A percentile compares a stretch with the other conserved stretches of the same genome.
Evolutionary conservation across 2,888 invertebrate genomes (phyloP).

Genomic region (Electrophaes corylata): DNA sequence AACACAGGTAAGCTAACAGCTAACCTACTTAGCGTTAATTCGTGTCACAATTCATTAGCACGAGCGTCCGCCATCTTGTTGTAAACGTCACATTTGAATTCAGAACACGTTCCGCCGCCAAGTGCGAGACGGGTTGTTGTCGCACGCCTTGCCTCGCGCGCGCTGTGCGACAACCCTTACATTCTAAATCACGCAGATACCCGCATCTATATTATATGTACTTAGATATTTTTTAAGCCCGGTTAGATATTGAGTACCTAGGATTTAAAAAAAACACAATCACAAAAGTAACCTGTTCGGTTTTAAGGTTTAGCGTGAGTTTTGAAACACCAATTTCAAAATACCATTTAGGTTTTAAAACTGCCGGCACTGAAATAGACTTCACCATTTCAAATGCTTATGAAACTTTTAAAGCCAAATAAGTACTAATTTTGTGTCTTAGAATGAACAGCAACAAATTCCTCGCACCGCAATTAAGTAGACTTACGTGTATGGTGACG

Average conservation of each 20-base stretch:
- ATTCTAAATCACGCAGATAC: conserved; percentile 17
- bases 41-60: conserved; percentile 60
- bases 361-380: too few species aligned
- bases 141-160: conserved; percentile 38
- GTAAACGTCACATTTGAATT: conserved; percentile 65
- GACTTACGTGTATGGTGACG: conserved; percentile 48
- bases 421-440: background rate
- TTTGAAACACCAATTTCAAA: too few species aligned
- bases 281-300: too few species aligned
- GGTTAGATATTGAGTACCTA: background rate
- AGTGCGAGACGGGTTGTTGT: conserved; percentile 38
- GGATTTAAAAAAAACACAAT: too few species aligned
- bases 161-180: conserved; percentile 33
- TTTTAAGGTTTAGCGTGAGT: too few species aligned
- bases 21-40: conserved; percentile 52
- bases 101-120: conserved; percentile 61
- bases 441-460: conserved; percentile 19
- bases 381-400: too few species aligned
- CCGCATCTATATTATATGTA: background rate
- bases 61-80: conserved; percentile 53
- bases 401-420: background rate
- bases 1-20: conserved; percentile 29
- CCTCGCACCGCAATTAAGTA: conserved; percentile 29
- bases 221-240: background rate
- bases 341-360: background rate